Conservation (phyloP, 2,888 invertebrate species). For the Tenodera sinensis region DNA sequence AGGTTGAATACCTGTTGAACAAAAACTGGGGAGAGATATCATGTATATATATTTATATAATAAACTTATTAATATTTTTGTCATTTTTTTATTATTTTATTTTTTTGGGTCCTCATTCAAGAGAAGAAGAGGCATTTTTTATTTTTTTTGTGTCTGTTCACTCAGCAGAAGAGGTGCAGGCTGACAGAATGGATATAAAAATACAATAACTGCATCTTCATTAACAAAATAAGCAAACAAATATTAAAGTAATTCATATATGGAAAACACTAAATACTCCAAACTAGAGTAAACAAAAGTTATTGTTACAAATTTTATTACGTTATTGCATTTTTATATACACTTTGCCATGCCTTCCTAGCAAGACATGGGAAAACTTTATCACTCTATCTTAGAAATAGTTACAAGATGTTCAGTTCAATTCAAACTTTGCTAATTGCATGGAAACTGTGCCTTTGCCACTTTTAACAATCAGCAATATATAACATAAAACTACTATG, state of each 20-base stretch:
- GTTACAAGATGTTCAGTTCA: neutral
- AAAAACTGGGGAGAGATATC: neutral
- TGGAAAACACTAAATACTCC: neutral
- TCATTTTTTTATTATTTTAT: neutral
- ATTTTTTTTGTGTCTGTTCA: conserved; percentile 12
- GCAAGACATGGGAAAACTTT: conserved; percentile 7
- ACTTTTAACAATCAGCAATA: neutral
- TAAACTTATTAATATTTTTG: neutral
- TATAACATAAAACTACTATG: neutral
- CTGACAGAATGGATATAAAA: neutral
- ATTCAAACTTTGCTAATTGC: neutral
- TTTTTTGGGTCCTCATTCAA: neutral
- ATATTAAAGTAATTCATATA: neutral
- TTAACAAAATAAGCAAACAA: neutral
- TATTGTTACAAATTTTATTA: neutral
- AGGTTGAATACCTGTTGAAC: neutral
- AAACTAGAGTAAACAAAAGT: neutral
- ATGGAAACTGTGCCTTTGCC: neutral
- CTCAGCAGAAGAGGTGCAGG: conserved; percentile 19
- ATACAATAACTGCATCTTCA: neutral
- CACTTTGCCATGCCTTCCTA: neutral
- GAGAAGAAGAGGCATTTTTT: neutral
- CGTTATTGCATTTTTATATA: neutral
- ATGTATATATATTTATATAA: neutral
- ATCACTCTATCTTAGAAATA: neutral